Evolutionary conservation across 2,113 vertebrate species (phyloP).

Genomic region (Ginglymostoma cirratum): DNA sequence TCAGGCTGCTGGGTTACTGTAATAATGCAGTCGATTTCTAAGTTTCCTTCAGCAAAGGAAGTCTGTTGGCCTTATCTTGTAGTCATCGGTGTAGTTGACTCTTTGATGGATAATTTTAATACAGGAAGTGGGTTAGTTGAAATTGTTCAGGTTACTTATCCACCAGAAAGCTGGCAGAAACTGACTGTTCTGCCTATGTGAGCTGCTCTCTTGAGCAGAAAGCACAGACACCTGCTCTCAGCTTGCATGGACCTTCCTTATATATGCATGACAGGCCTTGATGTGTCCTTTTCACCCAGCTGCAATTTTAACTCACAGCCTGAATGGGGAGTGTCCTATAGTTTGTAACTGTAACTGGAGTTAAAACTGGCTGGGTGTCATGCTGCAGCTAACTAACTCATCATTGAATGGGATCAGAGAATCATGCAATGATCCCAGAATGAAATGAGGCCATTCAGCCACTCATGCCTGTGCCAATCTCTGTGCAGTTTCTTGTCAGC

Average conservation of each 20-base stretch:
- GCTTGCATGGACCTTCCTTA: neutral
- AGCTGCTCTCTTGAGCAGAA: neutral
- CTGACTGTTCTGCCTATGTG: neutral
- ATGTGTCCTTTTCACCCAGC: neutral
- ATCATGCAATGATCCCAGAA: too few species aligned
- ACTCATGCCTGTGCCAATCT: too few species aligned
- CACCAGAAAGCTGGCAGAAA: neutral
- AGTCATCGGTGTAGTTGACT: neutral
- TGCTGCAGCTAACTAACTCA: too few species aligned
- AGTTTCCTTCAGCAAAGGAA: neutral
- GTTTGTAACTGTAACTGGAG: neutral
- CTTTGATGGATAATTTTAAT: neutral
- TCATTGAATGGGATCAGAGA: too few species aligned
- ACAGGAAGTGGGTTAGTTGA: neutral
- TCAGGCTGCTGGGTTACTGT: neutral
- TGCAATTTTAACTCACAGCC: neutral
- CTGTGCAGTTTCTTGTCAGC: too few species aligned
- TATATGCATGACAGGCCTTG: neutral
- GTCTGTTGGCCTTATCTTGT: neutral
- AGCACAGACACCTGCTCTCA: neutral
- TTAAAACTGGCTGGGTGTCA: neutral
- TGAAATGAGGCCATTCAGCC: too few species aligned
- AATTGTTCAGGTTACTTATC: neutral
- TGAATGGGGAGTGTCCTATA: neutral
- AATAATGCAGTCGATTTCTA: neutral